phyloP scores from a whole-genome alignment of 2,797 vertebrate genomes.

The Toxotes lorentzi region DNA sequence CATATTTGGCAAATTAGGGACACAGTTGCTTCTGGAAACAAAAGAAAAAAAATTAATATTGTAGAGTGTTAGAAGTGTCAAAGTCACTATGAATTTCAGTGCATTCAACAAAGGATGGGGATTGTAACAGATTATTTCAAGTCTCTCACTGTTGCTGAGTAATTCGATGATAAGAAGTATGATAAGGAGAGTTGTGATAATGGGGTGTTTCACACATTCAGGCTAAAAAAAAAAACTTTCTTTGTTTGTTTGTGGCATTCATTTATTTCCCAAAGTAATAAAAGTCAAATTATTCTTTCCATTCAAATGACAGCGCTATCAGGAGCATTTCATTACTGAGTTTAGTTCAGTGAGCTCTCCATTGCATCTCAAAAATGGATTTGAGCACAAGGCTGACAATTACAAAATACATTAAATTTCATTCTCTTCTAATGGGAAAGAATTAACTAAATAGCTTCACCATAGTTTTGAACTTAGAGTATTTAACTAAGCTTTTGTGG shows the following conservation, averaged over 20 bases:
- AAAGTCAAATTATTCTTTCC: constrained; percentile 49
- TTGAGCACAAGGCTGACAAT: not conserved
- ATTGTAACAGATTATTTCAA: constrained; percentile 45
- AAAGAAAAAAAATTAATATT: constrained; percentile 3
- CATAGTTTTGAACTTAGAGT: not conserved
- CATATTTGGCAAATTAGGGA: constrained; percentile 4
- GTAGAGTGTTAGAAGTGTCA: constrained; percentile 12
- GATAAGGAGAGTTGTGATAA: constrained; percentile 39
- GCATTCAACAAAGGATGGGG: constrained; percentile 16
- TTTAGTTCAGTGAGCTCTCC: constrained; percentile 13
- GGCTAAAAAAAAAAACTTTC: not conserved
- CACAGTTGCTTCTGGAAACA: not conserved
- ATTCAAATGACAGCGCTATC: constrained; percentile 27
- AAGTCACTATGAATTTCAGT: constrained; percentile 1
- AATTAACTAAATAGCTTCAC: not conserved
- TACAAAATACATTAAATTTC: constrained; percentile 3
- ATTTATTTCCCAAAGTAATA: constrained; percentile 45
- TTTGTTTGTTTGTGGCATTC: constrained; percentile 35
- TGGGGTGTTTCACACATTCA: constrained; percentile 13
- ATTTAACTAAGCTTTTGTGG: not conserved
- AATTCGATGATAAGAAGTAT: constrained; percentile 15
- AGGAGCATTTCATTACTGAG: constrained; percentile 24
- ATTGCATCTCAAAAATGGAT: constrained; percentile 29
- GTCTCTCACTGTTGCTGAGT: constrained; percentile 40
- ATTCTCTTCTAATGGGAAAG: constrained; percentile 6